Percentiles rank a stretch among this genome's conserved stretches.
Conservation (phyloP, 2,113 vertebrate genomes). For the Cygnus buccinator region DNA sequence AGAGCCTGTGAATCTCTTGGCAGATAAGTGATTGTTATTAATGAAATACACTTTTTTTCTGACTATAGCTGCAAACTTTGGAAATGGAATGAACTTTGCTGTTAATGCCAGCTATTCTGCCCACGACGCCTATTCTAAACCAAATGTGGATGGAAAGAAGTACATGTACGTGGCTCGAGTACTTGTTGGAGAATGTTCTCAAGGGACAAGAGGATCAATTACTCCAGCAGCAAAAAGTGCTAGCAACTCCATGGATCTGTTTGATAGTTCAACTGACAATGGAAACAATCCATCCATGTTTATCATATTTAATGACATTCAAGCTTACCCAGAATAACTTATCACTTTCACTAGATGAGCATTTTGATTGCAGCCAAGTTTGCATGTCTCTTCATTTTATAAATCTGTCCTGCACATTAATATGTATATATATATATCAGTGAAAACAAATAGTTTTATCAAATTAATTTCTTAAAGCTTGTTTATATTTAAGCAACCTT, state of each 20-base stretch:
- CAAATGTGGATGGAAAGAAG: conserved; percentile 47
- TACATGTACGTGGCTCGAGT: conserved; percentile 83
- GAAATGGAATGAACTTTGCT: conserved; percentile 86
- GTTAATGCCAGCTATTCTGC: conserved; percentile 77
- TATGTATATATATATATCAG: too few species aligned
- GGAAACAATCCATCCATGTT: conserved; percentile 63
- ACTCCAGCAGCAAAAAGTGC: conserved; percentile 65
- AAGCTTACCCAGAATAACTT: conserved; percentile 87
- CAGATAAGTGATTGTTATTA: background rate
- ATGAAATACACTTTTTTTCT: background rate
- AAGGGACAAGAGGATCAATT: conserved; percentile 18
- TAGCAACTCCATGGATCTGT: conserved; percentile 67
- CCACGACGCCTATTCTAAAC: conserved; percentile 35
- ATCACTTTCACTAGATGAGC: conserved; percentile 77
- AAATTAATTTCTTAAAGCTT: too few species aligned
- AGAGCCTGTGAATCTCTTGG: background rate
- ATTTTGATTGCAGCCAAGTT: background rate
- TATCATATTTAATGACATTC: conserved; percentile 81
- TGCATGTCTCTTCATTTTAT: background rate
- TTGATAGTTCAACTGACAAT: conserved; percentile 79
- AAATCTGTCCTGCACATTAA: too few species aligned
- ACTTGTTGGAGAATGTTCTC: conserved; percentile 80
- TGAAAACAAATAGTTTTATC: background rate
- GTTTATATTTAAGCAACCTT: too few species aligned
- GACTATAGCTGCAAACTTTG: conserved; percentile 67